These are phyloP conservation scores for Lagocephalus sceleratus DNA, from an alignment of 2,797 vertebrate species.

Conservation along the genomic window DNA sequence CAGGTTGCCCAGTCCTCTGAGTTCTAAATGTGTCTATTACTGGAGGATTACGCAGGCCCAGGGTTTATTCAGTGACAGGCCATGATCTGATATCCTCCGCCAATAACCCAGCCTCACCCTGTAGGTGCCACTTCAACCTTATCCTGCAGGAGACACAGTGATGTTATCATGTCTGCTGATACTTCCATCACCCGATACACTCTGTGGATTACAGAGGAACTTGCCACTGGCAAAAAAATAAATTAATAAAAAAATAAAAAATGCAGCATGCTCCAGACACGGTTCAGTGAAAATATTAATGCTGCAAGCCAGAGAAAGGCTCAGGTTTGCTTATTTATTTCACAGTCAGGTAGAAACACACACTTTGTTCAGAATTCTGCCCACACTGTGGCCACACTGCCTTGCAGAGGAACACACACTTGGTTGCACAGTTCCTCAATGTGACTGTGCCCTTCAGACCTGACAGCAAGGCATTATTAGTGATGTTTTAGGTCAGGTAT, in stretches of 20 bases:
- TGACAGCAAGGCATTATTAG: constrained; percentile 69
- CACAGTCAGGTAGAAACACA: constrained; percentile 27
- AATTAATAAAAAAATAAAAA: background rate
- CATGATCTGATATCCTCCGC: constrained; percentile 51
- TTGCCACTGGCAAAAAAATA: constrained; percentile 23
- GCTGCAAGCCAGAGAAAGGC: background rate
- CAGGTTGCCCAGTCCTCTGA: constrained; percentile 29
- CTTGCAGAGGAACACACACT: constrained; percentile 43
- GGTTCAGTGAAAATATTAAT: constrained; percentile 32
- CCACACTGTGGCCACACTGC: no score
- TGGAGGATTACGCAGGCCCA: constrained; percentile 40
- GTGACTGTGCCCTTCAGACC: constrained; percentile 52
- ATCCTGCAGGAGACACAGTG: constrained; percentile 44
- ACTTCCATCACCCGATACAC: constrained; percentile 57
- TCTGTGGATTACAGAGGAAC: constrained; percentile 48
- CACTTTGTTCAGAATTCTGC: background rate
- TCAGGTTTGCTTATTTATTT: constrained; percentile 8
- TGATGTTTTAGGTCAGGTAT: constrained; percentile 60
- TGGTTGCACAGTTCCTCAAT: constrained; percentile 50
- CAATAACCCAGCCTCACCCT: constrained; percentile 52
- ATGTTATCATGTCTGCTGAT: constrained; percentile 55
- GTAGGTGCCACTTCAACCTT: constrained; percentile 47
- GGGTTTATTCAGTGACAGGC: constrained; percentile 41
- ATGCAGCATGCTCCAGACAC: constrained; percentile 17
- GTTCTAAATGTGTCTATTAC: constrained; percentile 46